A percentile compares a stretch with the other conserved stretches of the same genome.
Evolutionary conservation across 2,797 vertebrate genomes (phyloP).

Genomic region (Furcifer pardalis): DNA sequence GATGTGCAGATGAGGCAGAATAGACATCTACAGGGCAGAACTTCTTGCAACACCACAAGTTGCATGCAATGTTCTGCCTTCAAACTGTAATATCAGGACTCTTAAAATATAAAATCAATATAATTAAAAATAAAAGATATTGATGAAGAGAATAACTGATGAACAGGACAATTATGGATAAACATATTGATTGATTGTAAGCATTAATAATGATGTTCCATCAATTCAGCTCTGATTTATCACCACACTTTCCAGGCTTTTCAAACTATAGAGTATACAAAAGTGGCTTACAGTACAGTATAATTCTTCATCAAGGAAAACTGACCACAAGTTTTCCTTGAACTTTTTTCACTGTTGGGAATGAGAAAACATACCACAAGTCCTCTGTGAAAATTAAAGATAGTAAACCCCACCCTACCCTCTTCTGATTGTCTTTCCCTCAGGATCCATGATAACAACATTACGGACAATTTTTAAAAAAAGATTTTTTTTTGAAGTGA

Average conservation of each 20-base stretch:
- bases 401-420: neutral
- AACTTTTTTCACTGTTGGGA: neutral
- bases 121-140: too few species aligned
- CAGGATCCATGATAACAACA: conserved; percentile 8
- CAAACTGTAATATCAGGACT: neutral
- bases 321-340: neutral
- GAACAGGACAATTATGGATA: too few species aligned
- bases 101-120: neutral
- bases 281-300: too few species aligned
- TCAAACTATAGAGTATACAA: too few species aligned
- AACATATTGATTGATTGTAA: too few species aligned
- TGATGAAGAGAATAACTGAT: too few species aligned
- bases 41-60: neutral
- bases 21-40: neutral
- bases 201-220: too few species aligned
- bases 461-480: conserved; percentile 19
- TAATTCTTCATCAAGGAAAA: neutral
- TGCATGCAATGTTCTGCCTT: neutral
- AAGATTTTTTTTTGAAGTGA: conserved; percentile 16
- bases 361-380: neutral
- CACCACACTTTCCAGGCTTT: too few species aligned
- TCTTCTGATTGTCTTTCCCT: neutral
- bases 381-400: conserved; percentile 4
- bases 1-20: neutral
- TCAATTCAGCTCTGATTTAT: too few species aligned